Conservation (phyloP, 2,113 vertebrate species). For the Percopsis transmontana region DNA sequence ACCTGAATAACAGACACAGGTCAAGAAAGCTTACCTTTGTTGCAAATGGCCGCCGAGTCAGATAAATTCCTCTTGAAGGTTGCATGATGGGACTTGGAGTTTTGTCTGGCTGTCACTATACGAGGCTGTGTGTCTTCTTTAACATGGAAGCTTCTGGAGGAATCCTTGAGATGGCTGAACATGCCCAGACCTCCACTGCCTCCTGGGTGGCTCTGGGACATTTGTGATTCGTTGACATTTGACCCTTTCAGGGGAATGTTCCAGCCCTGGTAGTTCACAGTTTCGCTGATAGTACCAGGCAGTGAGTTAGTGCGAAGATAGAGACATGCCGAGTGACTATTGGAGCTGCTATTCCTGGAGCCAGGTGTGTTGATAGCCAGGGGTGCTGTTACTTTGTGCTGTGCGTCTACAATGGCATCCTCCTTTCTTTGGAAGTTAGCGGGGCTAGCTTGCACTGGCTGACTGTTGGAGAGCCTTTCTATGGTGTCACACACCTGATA, state of each 20-base stretch:
- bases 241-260: slow-evolving; percentile 40
- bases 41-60: slow-evolving; percentile 70
- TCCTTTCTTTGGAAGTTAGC: slow-evolving; percentile 9
- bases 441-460: slow-evolving; percentile 37
- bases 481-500: slow-evolving; percentile 89
- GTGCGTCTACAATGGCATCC: not conserved
- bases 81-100: slow-evolving; percentile 49
- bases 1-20: too few relatives aligned
- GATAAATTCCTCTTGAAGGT: slow-evolving; percentile 82
- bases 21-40: slow-evolving; percentile 80
- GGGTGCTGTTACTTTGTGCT: slow-evolving; percentile 17
- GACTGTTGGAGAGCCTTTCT: slow-evolving; percentile 83
- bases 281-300: slow-evolving; percentile 31
- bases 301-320: slow-evolving; percentile 61
- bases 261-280: slow-evolving; percentile 47
- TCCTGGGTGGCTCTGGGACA: slow-evolving; percentile 53
- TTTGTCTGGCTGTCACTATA: slow-evolving; percentile 40
- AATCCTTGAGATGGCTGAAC: slow-evolving; percentile 68
- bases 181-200: slow-evolving; percentile 49
- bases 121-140: slow-evolving; percentile 39
- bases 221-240: slow-evolving; percentile 19
- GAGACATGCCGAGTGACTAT: slow-evolving; percentile 15
- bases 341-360: not conserved
- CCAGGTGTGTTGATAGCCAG: slow-evolving; percentile 9
- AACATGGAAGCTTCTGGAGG: slow-evolving; percentile 44